Base-by-base conservation (phyloP, 2,797 vertebrate species). In the Loriculus beryllinus region DNA sequence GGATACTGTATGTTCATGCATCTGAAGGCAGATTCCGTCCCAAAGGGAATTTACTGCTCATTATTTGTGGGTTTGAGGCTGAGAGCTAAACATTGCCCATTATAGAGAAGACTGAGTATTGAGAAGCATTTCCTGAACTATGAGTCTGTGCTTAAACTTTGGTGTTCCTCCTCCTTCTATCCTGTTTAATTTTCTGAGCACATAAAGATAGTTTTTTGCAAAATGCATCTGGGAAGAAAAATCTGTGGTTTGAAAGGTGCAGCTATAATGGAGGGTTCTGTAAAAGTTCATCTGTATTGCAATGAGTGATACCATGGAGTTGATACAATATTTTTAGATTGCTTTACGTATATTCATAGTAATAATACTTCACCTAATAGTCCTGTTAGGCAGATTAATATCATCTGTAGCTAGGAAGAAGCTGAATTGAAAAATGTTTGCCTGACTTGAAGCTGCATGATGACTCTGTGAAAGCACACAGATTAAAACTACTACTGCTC, bases 361-460 rank as follows among this genome's bases (percentile, higher is more conserved):
- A 93, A 71, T 74, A 93, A 76, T 63, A 43, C 57, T 87, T 94
- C 76, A 64, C 33, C 45, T 85, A 88, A 90, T 39, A 86, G 59
- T 52, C 17, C 65, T 85, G 23, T 72, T 83, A 86, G 42, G 76
- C 51, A 94, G 79, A 63, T 93, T 81, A 93, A 4, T 86, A 91
- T 42, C 60, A 70, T 71, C 82, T 0, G 1, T 65, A 71, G 59
- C 84, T 81, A 51, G 67, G 79, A 96, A 79, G 63, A 83, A 93
- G 56, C 14, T 8, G 28, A 91, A 79, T 33, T 82, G 49, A 85
- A 52, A 84, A 87, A 35, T 6, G 9, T 48, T 80, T 85, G 42
- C 28, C 43, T 81, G 65, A 92, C 62, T 72, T 65, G 81, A 89
- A 91, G 68, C 57, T 45, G 12, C 16, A 10, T 16, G 45, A 48